Evolutionary conservation across 2,888 invertebrate species (phyloP), one percentile per base, ranked within the genome.

Genomic region (Drosophila tanythrix): DNA sequence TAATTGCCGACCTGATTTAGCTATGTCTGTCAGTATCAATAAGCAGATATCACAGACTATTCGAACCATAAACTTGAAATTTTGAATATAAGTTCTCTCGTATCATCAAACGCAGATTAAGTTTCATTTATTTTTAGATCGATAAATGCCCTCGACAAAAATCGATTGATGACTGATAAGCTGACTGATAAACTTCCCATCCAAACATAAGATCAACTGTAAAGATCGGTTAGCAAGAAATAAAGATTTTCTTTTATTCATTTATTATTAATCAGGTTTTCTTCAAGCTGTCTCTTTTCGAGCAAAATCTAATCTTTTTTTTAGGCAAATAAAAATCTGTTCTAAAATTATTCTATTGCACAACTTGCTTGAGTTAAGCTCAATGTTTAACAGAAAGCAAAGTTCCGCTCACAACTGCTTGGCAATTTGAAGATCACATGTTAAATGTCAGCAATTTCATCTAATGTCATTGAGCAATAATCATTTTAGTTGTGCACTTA

Each of bases 381-480:
- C 10, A 15, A 15, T n/a, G 10, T n/a, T n/a, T n/a, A 43, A 10
- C n/a, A n/a, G 21, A 21, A 21, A 21, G 33, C 15, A 15, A 25
- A 46, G 46, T 15, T 18, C 27, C 50, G 27, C 27, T 27, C 50
- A 50, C 50, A 27, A 11, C 18, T 50, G n/a, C 27, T 25, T 2
- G 15, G 27, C 50, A n/a, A 18, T 29, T 18, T 18, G 29, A 27
- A 51, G 29, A 51, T 51, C 51, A 51, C 29, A 31, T 52, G 15
- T 31, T 40, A 57, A 57, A 36, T 50, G 27, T 51, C 40, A 60
- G 7, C 38, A 35, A 53, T 75, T 58, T 63, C 63, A 70, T 43
- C 58, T 46, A 70, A 43, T 70, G 48, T 62, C 71, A 72, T 77
- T 64, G 46, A 50, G 48, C 38, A 43, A 52, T 70, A 55, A 71